phyloP scores from a whole-genome alignment of 1,140 invertebrate genomes.

The Papilio machaon region DNA sequence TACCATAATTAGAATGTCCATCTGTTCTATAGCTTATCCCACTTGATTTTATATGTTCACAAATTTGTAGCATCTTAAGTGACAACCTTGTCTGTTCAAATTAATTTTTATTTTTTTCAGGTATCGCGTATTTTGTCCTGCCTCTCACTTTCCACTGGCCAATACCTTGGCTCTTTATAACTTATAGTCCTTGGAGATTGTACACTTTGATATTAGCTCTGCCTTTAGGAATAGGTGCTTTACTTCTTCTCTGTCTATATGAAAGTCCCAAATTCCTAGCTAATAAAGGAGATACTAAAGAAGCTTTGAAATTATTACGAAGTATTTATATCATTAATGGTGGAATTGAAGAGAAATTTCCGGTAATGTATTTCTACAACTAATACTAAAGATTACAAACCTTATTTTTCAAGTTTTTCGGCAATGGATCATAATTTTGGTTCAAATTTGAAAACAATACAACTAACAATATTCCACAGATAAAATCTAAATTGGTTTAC shows the following conservation, averaged over 20 bases:
- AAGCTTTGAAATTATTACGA: conserved; percentile 80
- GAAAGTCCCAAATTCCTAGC: conserved; percentile 86
- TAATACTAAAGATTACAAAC: background rate
- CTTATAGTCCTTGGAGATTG: conserved; percentile 84
- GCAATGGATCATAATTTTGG: background rate
- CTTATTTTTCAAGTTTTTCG: too few species aligned
- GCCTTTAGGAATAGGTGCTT: conserved; percentile 82
- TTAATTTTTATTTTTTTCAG: conserved; percentile 41
- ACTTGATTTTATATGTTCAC: too few species aligned
- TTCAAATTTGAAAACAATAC: background rate
- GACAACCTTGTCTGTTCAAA: background rate
- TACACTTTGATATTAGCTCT: conserved; percentile 83
- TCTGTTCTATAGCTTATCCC: too few species aligned
- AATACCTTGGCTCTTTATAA: conserved; percentile 59
- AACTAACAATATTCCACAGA: background rate
- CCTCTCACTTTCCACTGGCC: conserved; percentile 63
- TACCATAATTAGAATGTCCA: too few species aligned
- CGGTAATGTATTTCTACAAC: conserved; percentile 42
- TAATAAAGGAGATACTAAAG: conserved; percentile 74
- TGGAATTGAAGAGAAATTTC: conserved; percentile 62
- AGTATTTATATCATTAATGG: conserved; percentile 81
- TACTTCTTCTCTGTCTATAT: conserved; percentile 82
- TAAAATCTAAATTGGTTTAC: background rate
- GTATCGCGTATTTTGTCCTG: conserved; percentile 51
- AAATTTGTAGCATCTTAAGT: background rate